phyloP scores from a whole-genome alignment of 2,888 invertebrate genomes.

The Atherix ibis region DNA sequence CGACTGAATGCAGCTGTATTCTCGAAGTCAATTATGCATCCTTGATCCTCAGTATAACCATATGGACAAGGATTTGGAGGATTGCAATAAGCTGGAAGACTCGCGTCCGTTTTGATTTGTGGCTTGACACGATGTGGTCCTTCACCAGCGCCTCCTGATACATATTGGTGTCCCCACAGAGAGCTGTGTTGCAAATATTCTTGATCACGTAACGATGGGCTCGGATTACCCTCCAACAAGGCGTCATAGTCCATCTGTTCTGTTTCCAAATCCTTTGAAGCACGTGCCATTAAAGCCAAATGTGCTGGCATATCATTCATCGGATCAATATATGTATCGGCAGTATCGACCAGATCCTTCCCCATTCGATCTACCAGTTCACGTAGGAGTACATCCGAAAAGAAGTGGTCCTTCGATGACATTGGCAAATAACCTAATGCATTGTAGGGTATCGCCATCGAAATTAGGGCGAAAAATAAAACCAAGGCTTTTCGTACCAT shows the following conservation, averaged over 20 bases:
- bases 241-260: conserved; percentile 58
- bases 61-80: conserved; percentile 98
- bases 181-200: conserved; percentile 73
- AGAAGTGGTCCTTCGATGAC: conserved; percentile 40
- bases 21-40: conserved; percentile 81
- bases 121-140: conserved; percentile 26
- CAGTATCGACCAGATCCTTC: conserved; percentile 51
- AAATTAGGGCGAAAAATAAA: conserved; percentile 4
- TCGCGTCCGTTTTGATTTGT: conserved; percentile 79
- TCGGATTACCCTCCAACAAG: conserved; percentile 49
- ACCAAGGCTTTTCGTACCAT: conserved; percentile 2
- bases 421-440: conserved; percentile 11
- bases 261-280: conserved; percentile 40
- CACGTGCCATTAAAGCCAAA: conserved; percentile 35
- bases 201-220: conserved; percentile 70
- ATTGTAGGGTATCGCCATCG: conserved; percentile 3
- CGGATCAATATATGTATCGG: conserved; percentile 35
- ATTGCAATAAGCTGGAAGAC: conserved; percentile 94
- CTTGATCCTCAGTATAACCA: conserved; percentile 74
- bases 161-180: conserved; percentile 59
- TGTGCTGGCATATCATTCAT: conserved; percentile 23
- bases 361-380: conserved; percentile 66
- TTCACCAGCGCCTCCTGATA: conserved; percentile 65
- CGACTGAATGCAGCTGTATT: conserved; percentile 92
- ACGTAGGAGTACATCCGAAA: conserved; percentile 55